A percentile compares a stretch with the other conserved stretches of the same genome.
Conservation (phyloP, 2,888 invertebrate species). For the Steromphala cineraria region DNA sequence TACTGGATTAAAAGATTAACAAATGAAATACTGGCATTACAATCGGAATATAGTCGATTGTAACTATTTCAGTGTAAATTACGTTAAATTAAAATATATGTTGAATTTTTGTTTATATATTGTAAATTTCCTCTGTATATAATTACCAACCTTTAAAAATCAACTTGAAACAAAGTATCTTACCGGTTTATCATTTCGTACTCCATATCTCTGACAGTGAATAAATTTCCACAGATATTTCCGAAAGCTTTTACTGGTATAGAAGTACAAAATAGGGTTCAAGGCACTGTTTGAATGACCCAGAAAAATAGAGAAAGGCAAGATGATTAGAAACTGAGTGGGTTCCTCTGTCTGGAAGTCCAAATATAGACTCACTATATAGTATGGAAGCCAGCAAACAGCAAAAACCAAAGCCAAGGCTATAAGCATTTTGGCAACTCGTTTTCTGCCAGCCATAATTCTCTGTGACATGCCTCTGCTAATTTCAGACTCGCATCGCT, state of each 20-base stretch:
- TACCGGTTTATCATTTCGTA: slow-evolving; percentile 33
- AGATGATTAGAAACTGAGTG: slow-evolving; percentile 75
- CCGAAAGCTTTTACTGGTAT: slow-evolving; percentile 85
- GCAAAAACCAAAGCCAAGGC: slow-evolving; percentile 85
- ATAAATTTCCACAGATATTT: slow-evolving; percentile 77
- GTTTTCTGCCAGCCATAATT: slow-evolving; percentile 81
- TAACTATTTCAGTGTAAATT: too few relatives aligned
- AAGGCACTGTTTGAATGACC: slow-evolving; percentile 87
- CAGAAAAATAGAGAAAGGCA: slow-evolving; percentile 82
- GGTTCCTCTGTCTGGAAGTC: slow-evolving; percentile 77
- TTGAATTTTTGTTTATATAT: too few relatives aligned
- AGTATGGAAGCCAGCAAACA: slow-evolving; percentile 87
- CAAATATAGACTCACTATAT: slow-evolving; percentile 82
- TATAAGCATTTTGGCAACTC: slow-evolving; percentile 85
- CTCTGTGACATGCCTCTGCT: slow-evolving; percentile 53
- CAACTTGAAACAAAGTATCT: slow-evolving; percentile 4
- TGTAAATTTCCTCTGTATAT: too few relatives aligned
- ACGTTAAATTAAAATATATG: too few relatives aligned
- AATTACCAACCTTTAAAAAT: not conserved
- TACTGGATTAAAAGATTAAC: too few relatives aligned
- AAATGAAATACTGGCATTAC: too few relatives aligned
- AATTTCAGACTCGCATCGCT: slow-evolving; percentile 59
- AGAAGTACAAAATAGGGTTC: slow-evolving; percentile 86
- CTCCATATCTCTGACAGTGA: slow-evolving; percentile 44
- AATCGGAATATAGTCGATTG: too few relatives aligned